phyloP scores from a whole-genome alignment of 2,888 invertebrate species.

The Drosophila ochracea region DNA sequence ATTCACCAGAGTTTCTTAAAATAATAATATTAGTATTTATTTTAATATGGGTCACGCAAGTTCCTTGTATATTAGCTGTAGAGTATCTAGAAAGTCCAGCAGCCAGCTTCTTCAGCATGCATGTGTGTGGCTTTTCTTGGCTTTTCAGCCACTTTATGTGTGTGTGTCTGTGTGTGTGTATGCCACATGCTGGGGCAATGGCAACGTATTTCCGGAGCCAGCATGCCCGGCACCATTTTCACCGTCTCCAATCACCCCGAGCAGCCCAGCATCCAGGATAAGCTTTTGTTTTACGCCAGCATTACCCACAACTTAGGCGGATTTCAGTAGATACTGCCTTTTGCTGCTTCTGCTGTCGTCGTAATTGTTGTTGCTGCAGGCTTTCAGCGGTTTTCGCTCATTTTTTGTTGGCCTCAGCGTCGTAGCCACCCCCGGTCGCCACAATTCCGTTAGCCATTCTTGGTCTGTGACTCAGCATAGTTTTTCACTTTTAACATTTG shows the following conservation, averaged over 20 bases:
- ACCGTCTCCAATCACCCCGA: constrained; percentile 25
- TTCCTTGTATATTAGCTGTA: neutral
- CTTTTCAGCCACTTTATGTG: constrained; percentile 25
- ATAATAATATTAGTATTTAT: neutral
- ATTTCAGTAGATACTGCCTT: constrained; percentile 58
- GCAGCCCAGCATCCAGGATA: constrained; percentile 60
- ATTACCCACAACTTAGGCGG: constrained; percentile 80
- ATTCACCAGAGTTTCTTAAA: neutral
- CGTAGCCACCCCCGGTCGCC: neutral
- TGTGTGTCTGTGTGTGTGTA: constrained; percentile 7
- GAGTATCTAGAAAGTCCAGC: constrained; percentile 27
- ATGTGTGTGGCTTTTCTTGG: constrained; percentile 43
- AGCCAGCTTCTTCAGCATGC: neutral
- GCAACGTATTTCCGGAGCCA: constrained; percentile 75
- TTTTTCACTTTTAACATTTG: constrained; percentile 75
- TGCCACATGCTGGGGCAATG: constrained; percentile 76
- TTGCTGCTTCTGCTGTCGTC: constrained; percentile 13
- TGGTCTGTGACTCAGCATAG: constrained; percentile 72
- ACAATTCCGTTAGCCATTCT: constrained; percentile 33
- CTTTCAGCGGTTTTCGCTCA: constrained; percentile 72
- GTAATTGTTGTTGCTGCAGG: constrained; percentile 40
- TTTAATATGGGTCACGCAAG: neutral
- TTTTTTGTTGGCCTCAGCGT: constrained; percentile 44
- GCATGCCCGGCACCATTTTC: constrained; percentile 23
- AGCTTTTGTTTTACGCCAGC: constrained; percentile 80